These are phyloP conservation scores for Drosophila pegasa DNA, from an alignment of 2,888 invertebrate genomes.

Conservation along the genomic window DNA sequence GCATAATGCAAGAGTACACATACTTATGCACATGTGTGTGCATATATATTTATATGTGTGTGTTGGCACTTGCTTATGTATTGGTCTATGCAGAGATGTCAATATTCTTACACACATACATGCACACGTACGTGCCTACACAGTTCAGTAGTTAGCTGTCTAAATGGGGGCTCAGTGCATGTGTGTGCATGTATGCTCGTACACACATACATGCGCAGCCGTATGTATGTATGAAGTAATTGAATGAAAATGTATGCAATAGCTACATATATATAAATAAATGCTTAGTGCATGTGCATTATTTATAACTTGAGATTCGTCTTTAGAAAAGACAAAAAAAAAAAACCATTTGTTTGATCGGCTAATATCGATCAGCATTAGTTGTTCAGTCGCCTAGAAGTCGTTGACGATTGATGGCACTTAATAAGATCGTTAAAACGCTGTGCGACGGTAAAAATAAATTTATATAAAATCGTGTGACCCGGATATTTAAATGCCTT, in stretches of 20 bases:
- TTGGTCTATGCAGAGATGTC: neutral
- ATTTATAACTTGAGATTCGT: slow-evolving; percentile 69
- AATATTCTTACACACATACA: neutral
- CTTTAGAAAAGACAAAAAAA: slow-evolving; percentile 38
- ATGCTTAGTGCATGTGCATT: slow-evolving; percentile 70
- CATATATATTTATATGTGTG: neutral
- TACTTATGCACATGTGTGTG: neutral
- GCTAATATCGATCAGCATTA: slow-evolving; percentile 73
- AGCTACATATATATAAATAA: slow-evolving; percentile 41
- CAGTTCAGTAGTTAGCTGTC: slow-evolving; percentile 10
- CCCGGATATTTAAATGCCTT: slow-evolving; percentile 3
- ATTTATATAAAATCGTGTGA: slow-evolving; percentile 10
- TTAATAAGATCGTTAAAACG: slow-evolving; percentile 32
- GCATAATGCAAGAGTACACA: slow-evolving; percentile 4
- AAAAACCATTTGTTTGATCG: slow-evolving; percentile 73
- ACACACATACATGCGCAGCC: neutral
- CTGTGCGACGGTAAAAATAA: slow-evolving; percentile 30
- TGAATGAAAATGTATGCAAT: slow-evolving; percentile 25
- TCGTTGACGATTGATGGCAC: slow-evolving; percentile 47
- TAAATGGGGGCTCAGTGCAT: neutral
- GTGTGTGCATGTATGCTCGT: neutral
- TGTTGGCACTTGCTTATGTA: neutral
- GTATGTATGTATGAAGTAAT: slow-evolving; percentile 26
- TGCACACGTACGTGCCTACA: neutral
- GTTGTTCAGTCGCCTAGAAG: slow-evolving; percentile 70